These are phyloP conservation scores for Helicolenus hilgendorfi DNA, from an alignment of 2,797 vertebrate genomes.

Conservation along the genomic window DNA sequence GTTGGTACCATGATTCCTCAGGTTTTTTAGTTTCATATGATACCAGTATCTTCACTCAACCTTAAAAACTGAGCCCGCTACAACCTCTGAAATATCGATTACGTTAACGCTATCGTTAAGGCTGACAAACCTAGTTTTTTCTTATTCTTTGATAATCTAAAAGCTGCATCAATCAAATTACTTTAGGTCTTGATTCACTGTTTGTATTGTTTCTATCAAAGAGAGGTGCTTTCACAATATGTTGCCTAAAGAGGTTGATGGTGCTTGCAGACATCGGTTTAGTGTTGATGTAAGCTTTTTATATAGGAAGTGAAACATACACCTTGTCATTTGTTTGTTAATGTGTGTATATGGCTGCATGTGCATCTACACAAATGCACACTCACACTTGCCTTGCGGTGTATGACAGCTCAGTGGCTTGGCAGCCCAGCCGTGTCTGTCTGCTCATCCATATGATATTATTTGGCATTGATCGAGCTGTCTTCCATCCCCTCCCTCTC, in stretches of 20 bases:
- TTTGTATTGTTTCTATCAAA: constrained; percentile 1
- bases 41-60: too few relatives aligned
- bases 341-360: constrained; percentile 3
- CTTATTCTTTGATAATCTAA: neutral
- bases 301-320: constrained; percentile 10
- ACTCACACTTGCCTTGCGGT: constrained; percentile 31
- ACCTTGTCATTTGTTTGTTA: constrained; percentile 43
- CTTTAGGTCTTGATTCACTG: neutral
- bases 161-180: neutral
- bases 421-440: constrained; percentile 65
- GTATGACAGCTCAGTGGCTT: constrained; percentile 60
- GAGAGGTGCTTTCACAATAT: neutral
- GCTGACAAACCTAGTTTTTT: neutral
- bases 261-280: constrained; percentile 2
- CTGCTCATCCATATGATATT: constrained; percentile 86
- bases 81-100: too few relatives aligned
- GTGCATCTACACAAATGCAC: constrained; percentile 13
- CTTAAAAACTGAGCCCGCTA: too few relatives aligned
- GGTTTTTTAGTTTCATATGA: too few relatives aligned
- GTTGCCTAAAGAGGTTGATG: neutral
- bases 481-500: constrained; percentile 73
- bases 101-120: too few relatives aligned
- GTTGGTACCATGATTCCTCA: too few relatives aligned
- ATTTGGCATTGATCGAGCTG: constrained; percentile 86
- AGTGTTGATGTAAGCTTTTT: neutral